Evolutionary conservation across 2,888 invertebrate species (phyloP), one percentile per base, ranked within the genome.

Genomic region (Atrina japonica): DNA sequence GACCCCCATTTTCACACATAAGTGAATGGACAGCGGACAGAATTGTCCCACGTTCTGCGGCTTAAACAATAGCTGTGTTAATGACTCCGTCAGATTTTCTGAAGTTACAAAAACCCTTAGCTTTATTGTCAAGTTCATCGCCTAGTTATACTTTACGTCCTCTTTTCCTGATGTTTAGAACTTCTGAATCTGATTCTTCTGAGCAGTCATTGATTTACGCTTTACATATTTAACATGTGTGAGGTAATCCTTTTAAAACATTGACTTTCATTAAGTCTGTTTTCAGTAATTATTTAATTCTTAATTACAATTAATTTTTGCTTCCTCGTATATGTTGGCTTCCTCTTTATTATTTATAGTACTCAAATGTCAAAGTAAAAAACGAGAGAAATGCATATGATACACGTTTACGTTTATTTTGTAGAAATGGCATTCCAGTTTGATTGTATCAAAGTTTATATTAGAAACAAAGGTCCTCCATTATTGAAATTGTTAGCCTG

Each of bases 91-190:
- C 65, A 25, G 55, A 27, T n/a, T 55, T 52, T n/a, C n/a, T n/a
- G n/a, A n/a, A n/a, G n/a, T n/a, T n/a, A n/a, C n/a, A n/a, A 29
- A 53, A 65, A 14, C 41, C 43, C 27, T 65, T 43, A 18, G 40
- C 29, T 66, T 49, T 66, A 29, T 47, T 9, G 25, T 56, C 58
- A 1, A 66, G 40, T 52, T 64, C 53, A 11, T 64, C 41, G 23
- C 53, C 41, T 21, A 53, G 30, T 30, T 43, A 6, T 25, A 64
- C 58, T 53, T 53, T 43, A 29, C 55, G 9, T 18, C 55, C 47
- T 18, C 56, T 29, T 65, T 65, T 58, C 49, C 58, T 49, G 11
- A 29, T 18, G 25, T 14, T 53, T 27, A 55, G n/a, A 18, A 45
- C 55, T 30, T 55, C 65, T 18, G 21, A 1, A 27, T 53, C 53